Percentiles rank a stretch among this genome's conserved stretches.
phyloP scores from a whole-genome alignment of 2,113 vertebrate species.

The Tamias sibiricus region DNA sequence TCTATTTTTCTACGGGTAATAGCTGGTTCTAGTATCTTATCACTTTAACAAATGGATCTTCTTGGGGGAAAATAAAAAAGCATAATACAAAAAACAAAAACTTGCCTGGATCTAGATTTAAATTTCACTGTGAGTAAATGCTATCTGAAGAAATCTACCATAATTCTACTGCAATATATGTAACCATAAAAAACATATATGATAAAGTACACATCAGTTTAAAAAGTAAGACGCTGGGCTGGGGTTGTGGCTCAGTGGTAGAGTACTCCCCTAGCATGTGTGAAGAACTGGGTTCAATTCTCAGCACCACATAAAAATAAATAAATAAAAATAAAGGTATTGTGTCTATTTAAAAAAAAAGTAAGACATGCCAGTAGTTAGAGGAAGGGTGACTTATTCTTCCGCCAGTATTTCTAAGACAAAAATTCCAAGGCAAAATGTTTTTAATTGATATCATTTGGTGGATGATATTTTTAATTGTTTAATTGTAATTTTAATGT shows the following conservation, averaged over 20 bases:
- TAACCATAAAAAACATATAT: not conserved
- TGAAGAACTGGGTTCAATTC: too few relatives aligned
- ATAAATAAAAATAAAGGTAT: too few relatives aligned
- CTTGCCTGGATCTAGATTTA: not conserved
- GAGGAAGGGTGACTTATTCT: not conserved
- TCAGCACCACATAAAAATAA: too few relatives aligned
- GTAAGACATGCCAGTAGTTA: not conserved
- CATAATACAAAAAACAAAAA: not conserved
- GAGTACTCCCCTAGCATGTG: too few relatives aligned
- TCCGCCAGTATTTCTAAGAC: not conserved
- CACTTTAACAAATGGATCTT: slow-evolving; percentile 45
- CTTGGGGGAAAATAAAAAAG: not conserved
- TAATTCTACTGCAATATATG: not conserved
- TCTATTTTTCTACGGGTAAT: slow-evolving; percentile 18
- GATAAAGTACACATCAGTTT: not conserved
- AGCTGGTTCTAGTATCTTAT: not conserved
- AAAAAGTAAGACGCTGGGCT: not conserved
- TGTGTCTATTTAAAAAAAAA: not conserved
- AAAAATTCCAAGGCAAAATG: not conserved
- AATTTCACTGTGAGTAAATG: slow-evolving; percentile 35
- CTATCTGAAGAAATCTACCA: slow-evolving; percentile 29
- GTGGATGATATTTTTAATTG: not conserved
- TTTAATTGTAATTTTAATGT: slow-evolving; percentile 39
- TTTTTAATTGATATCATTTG: not conserved
- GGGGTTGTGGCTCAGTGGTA: too few relatives aligned